A percentile compares a stretch with the other conserved stretches of the same genome.
phyloP scores from a whole-genome alignment of 2,113 vertebrate species.

The Sprattus sprattus region DNA sequence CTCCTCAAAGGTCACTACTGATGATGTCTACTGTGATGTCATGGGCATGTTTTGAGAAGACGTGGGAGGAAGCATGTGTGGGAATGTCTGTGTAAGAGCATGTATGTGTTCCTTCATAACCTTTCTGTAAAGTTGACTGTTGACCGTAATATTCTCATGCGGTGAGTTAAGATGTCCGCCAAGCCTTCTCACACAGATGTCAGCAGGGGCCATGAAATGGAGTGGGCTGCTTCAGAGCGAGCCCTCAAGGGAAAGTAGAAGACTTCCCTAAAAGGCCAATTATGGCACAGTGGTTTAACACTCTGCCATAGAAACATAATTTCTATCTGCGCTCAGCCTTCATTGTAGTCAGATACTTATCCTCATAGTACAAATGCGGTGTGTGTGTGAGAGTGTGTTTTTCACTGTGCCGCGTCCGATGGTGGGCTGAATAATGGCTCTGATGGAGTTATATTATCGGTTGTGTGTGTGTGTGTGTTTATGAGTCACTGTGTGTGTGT shows the following conservation, averaged over 20 bases:
- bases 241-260: background rate
- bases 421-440: slow-evolving; percentile 57
- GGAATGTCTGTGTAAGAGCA: slow-evolving; percentile 18
- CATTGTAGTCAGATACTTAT: background rate
- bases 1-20: too few relatives aligned
- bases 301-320: background rate
- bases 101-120: slow-evolving; percentile 26
- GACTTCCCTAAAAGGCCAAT: background rate
- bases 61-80: slow-evolving; percentile 15
- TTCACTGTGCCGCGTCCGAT: slow-evolving; percentile 18
- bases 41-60: background rate
- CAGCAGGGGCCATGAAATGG: background rate
- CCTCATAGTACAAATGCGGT: too few relatives aligned
- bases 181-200: background rate
- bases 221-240: background rate
- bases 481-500: background rate
- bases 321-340: background rate
- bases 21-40: too few relatives aligned
- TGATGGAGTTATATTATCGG: slow-evolving; percentile 60
- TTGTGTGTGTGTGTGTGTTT: background rate
- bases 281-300: background rate
- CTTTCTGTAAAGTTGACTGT: background rate
- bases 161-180: background rate
- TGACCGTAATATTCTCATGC: background rate
- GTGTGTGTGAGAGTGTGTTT: background rate